Base-by-base conservation (phyloP, 2,888 invertebrate genomes). In the Eurytoma californica region DNA sequence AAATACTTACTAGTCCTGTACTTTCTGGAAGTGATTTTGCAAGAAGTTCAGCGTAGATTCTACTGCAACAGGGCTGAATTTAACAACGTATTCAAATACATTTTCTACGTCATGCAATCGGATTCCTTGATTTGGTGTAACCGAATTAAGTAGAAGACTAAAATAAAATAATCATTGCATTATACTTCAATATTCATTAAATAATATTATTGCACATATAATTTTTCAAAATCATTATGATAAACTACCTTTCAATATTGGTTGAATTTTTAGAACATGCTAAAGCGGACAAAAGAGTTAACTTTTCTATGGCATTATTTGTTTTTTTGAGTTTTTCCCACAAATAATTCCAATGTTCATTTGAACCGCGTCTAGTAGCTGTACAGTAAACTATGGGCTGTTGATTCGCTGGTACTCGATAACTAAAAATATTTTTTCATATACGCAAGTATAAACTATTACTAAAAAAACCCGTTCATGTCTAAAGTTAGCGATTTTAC, bases 341-440 rank as follows among this genome's bases (percentile, higher is more conserved):
- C 20, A 94, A 91, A 91, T 95, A 96, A 55, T 95, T 90, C 96
- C 96, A 97, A 84, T 95, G 94, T 0, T 91, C 90, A 82, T 93
- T 92, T 13, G 92, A 91, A 58, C 96, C 96, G 83, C 93, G 91
- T 14, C 92, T 90, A 18, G 96, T 92, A 0, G 93, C 94, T 63
- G 92, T 93, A 89, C 97, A 97, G 90, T 95, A 96, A 73, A 96
- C 93, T 0, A 93, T 92, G 47, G 92, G 89, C 0, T 95, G 93
- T 9, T 96, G 90, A 90, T 96, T 94, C 20, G 94, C 92, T 0
- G 95, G 94, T 84, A 97, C 24, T 24, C 20, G 51, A 49, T 28
- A 67, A 55, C 39, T 60, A 49, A 49, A 24, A 24, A 24, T 24
- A 24, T 1, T 24, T 24, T 24, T 1, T 7, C 2, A n/a, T 57